Percentiles rank a stretch among this genome's conserved stretches.
Evolutionary conservation across 2,797 vertebrate species (phyloP).

Genomic region (Botia kubotai): DNA sequence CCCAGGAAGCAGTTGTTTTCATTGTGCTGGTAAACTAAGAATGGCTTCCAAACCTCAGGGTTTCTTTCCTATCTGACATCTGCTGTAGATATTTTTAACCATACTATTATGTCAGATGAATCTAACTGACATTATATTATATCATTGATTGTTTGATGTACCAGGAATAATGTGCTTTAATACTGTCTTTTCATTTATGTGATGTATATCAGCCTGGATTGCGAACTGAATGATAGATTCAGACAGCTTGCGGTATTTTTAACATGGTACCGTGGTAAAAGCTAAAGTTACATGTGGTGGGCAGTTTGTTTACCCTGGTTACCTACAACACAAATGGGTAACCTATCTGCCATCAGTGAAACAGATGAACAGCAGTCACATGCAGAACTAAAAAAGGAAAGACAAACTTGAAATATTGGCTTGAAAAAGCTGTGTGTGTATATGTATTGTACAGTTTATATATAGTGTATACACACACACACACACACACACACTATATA

Average conservation of each 20-base stretch:
- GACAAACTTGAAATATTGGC: not conserved
- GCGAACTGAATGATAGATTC: conserved; percentile 1
- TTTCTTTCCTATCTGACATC: conserved; percentile 11
- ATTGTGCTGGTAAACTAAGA: conserved; percentile 15
- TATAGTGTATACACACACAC: too few relatives aligned
- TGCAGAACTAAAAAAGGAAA: conserved; percentile 27
- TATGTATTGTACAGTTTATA: too few relatives aligned
- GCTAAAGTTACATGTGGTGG: conserved; percentile 42
- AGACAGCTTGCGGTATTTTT: conserved; percentile 53
- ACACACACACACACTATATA: too few relatives aligned
- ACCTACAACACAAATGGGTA: conserved; percentile 34
- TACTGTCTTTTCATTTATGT: not conserved
- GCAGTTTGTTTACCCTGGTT: conserved; percentile 53
- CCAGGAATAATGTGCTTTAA: not conserved
- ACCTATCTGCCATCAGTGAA: conserved; percentile 20
- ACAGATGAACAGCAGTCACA: conserved; percentile 33
- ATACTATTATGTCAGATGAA: not conserved
- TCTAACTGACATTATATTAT: not conserved
- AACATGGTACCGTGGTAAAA: conserved; percentile 22
- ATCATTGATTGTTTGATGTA: not conserved
- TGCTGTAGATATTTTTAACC: conserved; percentile 1
- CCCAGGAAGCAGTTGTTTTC: not conserved
- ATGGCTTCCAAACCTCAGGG: conserved; percentile 12
- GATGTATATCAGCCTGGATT: conserved; percentile 6
- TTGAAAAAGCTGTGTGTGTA: not conserved